Percentiles rank a stretch among this genome's conserved stretches.
Conservation (phyloP, 2,797 vertebrate species). For the Argentina silus region DNA sequence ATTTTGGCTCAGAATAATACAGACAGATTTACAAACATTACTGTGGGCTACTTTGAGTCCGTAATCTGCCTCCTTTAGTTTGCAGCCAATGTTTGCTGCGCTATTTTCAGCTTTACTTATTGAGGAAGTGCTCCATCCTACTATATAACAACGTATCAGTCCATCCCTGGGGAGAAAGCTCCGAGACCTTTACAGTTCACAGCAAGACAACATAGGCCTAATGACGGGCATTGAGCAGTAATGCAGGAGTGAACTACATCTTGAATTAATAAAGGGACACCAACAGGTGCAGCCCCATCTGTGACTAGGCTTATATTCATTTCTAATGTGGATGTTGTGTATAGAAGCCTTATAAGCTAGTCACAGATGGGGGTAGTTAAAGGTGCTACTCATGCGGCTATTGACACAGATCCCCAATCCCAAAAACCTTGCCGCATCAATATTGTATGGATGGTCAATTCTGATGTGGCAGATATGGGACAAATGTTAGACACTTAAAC, state of each 20-base stretch:
- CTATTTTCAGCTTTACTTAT: constrained; percentile 25
- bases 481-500: constrained; percentile 9
- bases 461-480: background rate
- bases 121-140: constrained; percentile 40
- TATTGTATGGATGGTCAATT: background rate
- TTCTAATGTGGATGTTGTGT: too few relatives aligned
- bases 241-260: background rate
- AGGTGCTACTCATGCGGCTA: too few relatives aligned
- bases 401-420: too few relatives aligned
- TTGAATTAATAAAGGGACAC: background rate
- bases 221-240: background rate
- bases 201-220: background rate
- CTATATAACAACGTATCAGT: constrained; percentile 17
- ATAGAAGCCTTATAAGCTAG: too few relatives aligned
- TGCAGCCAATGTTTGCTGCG: constrained; percentile 15
- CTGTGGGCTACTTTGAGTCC: background rate
- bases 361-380: too few relatives aligned
- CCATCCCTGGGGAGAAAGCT: constrained; percentile 32
- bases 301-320: too few relatives aligned
- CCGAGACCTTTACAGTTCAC: background rate
- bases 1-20: too few relatives aligned
- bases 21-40: too few relatives aligned
- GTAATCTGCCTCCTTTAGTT: constrained; percentile 15
- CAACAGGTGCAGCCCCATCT: too few relatives aligned
- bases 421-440: background rate